phyloP scores from a whole-genome alignment of 2,113 vertebrate species.

The Rhombomys opimus region DNA sequence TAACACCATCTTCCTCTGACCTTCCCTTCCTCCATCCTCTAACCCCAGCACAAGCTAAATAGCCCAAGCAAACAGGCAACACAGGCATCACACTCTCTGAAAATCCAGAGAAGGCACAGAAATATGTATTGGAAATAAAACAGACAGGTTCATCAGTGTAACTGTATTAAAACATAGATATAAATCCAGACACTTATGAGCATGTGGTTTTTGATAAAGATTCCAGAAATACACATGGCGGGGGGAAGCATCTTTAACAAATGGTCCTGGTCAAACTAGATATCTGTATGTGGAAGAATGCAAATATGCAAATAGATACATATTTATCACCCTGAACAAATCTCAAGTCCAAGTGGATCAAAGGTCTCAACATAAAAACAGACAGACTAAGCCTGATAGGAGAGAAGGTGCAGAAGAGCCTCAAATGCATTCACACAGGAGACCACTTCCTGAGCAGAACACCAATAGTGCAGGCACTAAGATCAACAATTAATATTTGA shows the following conservation, averaged over 20 bases:
- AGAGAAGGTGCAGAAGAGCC: neutral
- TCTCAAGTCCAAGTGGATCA: neutral
- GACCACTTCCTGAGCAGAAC: neutral
- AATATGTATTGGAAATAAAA: neutral
- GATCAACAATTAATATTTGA: too few relatives aligned
- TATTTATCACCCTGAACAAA: neutral
- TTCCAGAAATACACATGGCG: neutral
- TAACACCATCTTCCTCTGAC: neutral
- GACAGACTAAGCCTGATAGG: neutral
- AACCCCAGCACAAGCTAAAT: neutral
- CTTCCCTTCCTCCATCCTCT: neutral
- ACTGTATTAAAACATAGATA: too few relatives aligned
- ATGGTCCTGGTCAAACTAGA: neutral
- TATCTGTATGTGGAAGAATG: neutral
- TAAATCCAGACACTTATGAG: too few relatives aligned
- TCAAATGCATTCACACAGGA: neutral
- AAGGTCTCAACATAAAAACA: neutral
- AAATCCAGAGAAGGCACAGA: neutral
- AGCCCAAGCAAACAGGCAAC: neutral
- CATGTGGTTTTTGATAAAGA: neutral
- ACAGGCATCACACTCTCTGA: neutral
- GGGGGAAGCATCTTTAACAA: neutral
- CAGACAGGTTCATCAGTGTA: too few relatives aligned
- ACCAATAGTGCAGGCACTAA: too few relatives aligned
- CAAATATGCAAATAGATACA: neutral